A percentile compares a stretch with the other conserved stretches of the same genome.
Evolutionary conservation across 2,113 vertebrate genomes (phyloP).

Genomic region (Pan paniscus): DNA sequence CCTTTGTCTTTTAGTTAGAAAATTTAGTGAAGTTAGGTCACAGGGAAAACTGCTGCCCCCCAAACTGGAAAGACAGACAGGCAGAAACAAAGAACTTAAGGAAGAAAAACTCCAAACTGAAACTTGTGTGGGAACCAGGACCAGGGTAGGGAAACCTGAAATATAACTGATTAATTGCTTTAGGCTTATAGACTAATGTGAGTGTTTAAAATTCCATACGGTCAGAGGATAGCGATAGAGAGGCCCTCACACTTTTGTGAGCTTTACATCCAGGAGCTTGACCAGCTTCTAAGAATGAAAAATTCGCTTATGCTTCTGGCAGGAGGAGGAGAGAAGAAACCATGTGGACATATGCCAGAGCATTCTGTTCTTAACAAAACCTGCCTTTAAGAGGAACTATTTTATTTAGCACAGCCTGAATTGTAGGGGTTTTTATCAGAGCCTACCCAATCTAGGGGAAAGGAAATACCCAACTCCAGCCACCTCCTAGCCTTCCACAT

Average conservation of each 20-base stretch:
- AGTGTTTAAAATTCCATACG: not conserved
- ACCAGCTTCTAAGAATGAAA: not conserved
- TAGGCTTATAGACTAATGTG: not conserved
- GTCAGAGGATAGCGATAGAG: not conserved
- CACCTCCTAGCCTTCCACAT: not conserved
- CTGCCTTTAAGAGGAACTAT: not conserved
- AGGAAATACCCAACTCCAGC: not conserved
- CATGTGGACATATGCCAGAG: not conserved
- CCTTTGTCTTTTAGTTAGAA: not conserved
- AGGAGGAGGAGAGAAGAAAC: not conserved
- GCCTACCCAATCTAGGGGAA: not conserved
- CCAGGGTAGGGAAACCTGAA: not conserved
- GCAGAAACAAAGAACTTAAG: not conserved
- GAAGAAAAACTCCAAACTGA: not conserved
- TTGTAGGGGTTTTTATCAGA: not conserved
- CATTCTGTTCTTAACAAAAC: not conserved
- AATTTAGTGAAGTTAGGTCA: not conserved
- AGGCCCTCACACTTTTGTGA: not conserved
- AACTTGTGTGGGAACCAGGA: not conserved
- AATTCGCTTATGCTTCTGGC: not conserved
- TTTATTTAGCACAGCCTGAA: not conserved
- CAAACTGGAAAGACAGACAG: not conserved
- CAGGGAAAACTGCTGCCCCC: not conserved
- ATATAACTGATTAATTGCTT: not conserved
- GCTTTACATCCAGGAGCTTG: not conserved